Base-by-base conservation (phyloP, 2,797 vertebrate genomes). In the Sarcoramphus papa region DNA sequence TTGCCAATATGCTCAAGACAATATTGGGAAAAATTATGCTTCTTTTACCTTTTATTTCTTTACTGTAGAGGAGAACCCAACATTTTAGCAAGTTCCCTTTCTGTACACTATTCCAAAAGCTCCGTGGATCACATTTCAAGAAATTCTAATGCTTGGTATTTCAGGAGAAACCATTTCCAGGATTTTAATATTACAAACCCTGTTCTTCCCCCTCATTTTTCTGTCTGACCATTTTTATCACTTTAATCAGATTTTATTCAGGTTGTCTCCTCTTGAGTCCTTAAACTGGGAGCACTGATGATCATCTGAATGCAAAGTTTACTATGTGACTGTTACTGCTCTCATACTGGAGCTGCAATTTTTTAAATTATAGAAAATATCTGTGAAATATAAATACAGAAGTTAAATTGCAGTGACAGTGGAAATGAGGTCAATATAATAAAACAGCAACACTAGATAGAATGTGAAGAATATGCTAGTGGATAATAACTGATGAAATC, bases 291-390 rank as follows among this genome's bases (percentile, higher is more conserved):
- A 89, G 69, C 64, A 59, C 33, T 84, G 76, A 79, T 0, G 1
- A 73, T 88, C 57, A 92, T 77, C 84, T 85, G 62, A 94, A 93
- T 88, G 78, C 40, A 83, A 69, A 90, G 86, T 85, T 95, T 97
- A 88, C 90, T 80, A 21, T 92, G 47, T 93, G 57, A 70, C 62
- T 68, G 68, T 92, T 85, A 93, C 62, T 70, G 62, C 53, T 89
- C 25, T 93, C 78, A 80, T 83, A 85, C 43, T 69, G 57, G 63
- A 88, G 64, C 72, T 83, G 60, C 91, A 93, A 91, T 92, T 95
- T 94, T 95, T 94, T 78, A 85, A 97, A 95, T 92, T 95, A 85
- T 45, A 92, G 31, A 95, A 96, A 97, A 95, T 96, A 95, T 80
- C 75, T 90, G 72, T 93, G 93, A 96, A 97, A 94, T 93, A 95